A percentile compares a stretch with the other conserved stretches of the same genome.
phyloP scores from a whole-genome alignment of 2,797 vertebrate species.

The Anas flavirostris region DNA sequence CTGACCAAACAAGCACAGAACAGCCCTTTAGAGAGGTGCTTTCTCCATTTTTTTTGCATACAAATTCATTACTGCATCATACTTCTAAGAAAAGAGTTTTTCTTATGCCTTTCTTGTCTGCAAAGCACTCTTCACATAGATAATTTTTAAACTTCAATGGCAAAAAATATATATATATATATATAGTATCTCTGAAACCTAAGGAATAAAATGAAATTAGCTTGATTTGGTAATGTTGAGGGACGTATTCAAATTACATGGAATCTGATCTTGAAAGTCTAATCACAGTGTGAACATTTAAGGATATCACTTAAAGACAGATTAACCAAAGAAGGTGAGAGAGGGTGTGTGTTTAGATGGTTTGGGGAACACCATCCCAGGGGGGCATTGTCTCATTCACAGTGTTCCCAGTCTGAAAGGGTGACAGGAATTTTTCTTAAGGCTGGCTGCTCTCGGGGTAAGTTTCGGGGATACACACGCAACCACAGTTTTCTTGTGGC shows the following conservation, averaged over 20 bases:
- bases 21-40: neutral
- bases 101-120: neutral
- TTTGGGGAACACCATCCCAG: neutral
- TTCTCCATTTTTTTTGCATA: neutral
- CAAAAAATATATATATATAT: neutral
- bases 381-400: neutral
- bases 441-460: neutral
- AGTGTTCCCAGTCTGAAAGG: neutral
- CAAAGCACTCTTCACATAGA: neutral
- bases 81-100: neutral
- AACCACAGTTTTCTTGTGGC: neutral
- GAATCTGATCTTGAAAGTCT: neutral
- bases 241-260: neutral
- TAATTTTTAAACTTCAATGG: neutral
- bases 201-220: neutral
- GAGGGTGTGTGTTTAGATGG: neutral
- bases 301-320: neutral
- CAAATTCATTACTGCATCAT: neutral
- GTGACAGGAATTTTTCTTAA: neutral
- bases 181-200: neutral
- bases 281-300: neutral
- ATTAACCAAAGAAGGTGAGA: neutral
- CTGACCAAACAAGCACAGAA: neutral
- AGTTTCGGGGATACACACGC: rapidly evolving
- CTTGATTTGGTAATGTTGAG: neutral